Base-by-base conservation (phyloP, 2,797 vertebrate species). In the Microchirus variegatus region DNA sequence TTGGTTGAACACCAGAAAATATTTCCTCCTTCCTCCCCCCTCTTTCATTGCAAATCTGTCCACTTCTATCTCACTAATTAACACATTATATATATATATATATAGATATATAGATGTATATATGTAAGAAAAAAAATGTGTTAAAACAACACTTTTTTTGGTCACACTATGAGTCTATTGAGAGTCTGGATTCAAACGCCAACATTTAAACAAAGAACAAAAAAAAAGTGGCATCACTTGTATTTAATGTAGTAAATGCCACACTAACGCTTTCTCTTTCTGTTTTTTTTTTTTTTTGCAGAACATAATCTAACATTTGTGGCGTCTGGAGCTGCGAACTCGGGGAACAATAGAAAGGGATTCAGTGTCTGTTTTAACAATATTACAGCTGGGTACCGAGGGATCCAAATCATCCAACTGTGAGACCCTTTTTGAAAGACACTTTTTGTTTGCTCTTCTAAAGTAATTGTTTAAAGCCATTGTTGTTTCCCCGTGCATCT, bases 401-500 rank as follows among this genome's bases (percentile, higher is more conserved):
- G 17, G 63, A 50, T 1, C n/a, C 31, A 48, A 68, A 63, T 55
- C 2, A 51, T 57, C 43, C 13, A 40, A 17, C 42, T 43, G 38
- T 26, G 18, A 42, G 17, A 16, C 3, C n/a, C n/a, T n/a, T 7
- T 35, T 50, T 31, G 5, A 31, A 31, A 31, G 40, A 43, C 36
- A 53, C 54, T 46, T 60, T 55, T 53, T 45, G 35, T n/a, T 50
- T 16, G 17, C n/a, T 49, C 59, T 52, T 41, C 37, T 18, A 10
- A 45, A 53, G 53, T 53, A 45, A 54, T 75, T 56, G 47, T 49
- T 37, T 52, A 8, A 51, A 41, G 44, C 38, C 11, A 19, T 52
- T 74, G 49, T 14, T n/a, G 49, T 64, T 64, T 16, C n/a, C n/a
- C n/a, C 13, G 75, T 41, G 37, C 37, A 22, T 64, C 41, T 51